Base-by-base conservation (phyloP, 1,140 invertebrate species). In the Amphibalanus amphitrite region DNA sequence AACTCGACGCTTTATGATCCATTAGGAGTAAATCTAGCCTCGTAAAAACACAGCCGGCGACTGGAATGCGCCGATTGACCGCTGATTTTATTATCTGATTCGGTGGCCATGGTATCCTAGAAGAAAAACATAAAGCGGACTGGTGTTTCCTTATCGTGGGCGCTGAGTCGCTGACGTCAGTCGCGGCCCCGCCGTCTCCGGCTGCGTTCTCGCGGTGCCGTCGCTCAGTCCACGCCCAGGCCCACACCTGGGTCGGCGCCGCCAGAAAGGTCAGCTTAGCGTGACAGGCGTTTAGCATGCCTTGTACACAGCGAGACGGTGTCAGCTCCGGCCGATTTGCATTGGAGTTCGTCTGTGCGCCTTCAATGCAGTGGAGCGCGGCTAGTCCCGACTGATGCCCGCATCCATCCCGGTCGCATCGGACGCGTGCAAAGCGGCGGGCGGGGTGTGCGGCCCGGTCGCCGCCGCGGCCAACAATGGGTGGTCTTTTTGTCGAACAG, bases 1-100 rank as follows among this genome's bases (percentile, higher is more conserved):
- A 59, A 59, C 47, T 20, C 47, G 47, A 59, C 47, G 47, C 47
- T 59, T 59, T 59, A 59, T 59, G 47, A 59, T 59, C 47, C 47
- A 59, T 59, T 59, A 59, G 47, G 23, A 59, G 47, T 59, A 59
- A 59, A 59, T 59, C 47, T 59, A 59, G 47, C 47, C 47, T 59
- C 47, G 47, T 59, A 59, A 59, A 59, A 59, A 23, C 10, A 20
- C 13, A 59, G 47, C 47, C 20, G 47, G 1, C 13, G 47, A 8
- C 23, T 23, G 47, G 47, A 59, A 59, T 59, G 47, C 47, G 47
- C 47, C 47, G 47, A 59, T 59, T 20, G 47, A 20, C 47, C 47
- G 47, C 20, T 23, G 47, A 59, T 59, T 20, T 6, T 59, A 59
- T 59, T 59, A 59, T 59, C 47, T 59, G 47, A 59, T 59, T 59